A percentile compares a stretch with the other conserved stretches of the same genome.
Conservation (phyloP, 2,888 invertebrate genomes). For the Catocala sponsa region DNA sequence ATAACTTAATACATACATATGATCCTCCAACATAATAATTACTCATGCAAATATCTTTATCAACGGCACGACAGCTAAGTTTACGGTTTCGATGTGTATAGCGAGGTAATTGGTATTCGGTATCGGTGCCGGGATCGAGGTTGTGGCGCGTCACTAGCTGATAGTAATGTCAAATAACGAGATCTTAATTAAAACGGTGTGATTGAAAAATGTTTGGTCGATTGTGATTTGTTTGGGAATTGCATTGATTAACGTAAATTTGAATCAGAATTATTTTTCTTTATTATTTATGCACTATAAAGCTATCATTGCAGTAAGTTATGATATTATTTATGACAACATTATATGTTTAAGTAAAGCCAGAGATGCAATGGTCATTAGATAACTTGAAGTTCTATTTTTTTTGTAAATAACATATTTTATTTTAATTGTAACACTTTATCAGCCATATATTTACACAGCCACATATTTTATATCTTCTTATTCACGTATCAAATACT, state of each 20-base stretch:
- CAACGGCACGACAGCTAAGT: slow-evolving; percentile 29
- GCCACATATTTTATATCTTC: no score
- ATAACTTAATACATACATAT: slow-evolving; percentile 7
- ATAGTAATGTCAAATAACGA: slow-evolving; percentile 47
- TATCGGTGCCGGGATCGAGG: slow-evolving; percentile 33
- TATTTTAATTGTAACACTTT: no score
- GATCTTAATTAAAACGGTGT: slow-evolving; percentile 46
- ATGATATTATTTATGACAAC: no score
- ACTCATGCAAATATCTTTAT: slow-evolving; percentile 51
- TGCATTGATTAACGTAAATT: background rate
- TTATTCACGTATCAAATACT: no score
- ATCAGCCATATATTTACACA: no score
- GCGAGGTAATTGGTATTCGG: slow-evolving; percentile 39
- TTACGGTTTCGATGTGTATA: slow-evolving; percentile 40
- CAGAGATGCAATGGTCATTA: no score
- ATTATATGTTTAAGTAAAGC: no score
- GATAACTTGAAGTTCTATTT: no score
- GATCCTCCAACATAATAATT: slow-evolving; percentile 39
- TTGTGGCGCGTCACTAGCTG: slow-evolving; percentile 41
- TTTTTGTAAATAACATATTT: no score
- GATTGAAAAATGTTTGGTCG: background rate
- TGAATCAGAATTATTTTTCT: no score
- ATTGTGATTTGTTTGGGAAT: background rate
- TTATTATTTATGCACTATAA: no score
- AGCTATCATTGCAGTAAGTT: no score